These are phyloP conservation scores for Antechinus stuartii DNA, from an alignment of 2,113 vertebrate genomes.

Conservation along the genomic window DNA sequence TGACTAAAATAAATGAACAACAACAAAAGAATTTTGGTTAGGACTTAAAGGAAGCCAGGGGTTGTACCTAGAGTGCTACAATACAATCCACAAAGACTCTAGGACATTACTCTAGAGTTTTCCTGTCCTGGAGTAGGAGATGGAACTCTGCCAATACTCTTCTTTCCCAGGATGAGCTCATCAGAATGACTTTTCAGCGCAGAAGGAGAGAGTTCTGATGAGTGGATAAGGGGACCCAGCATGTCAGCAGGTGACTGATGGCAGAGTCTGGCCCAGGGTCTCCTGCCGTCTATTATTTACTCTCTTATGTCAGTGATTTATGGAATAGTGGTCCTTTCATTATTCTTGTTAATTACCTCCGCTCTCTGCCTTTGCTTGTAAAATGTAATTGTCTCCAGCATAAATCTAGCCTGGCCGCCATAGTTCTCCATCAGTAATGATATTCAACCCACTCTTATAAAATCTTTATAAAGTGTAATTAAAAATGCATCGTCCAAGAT, in stretches of 20 bases:
- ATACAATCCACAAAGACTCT: background rate
- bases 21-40: background rate
- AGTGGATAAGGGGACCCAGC: background rate
- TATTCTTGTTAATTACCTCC: conserved; percentile 81
- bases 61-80: background rate
- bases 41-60: background rate
- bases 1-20: background rate
- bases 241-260: conserved; percentile 69
- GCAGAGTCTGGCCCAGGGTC: conserved; percentile 72
- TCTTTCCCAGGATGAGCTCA: background rate
- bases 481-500: conserved; percentile 19
- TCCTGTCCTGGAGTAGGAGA: background rate
- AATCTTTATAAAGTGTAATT: conserved; percentile 76
- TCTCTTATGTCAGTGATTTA: conserved; percentile 80
- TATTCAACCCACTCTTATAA: conserved; percentile 67
- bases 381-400: conserved; percentile 78
- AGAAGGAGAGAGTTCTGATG: background rate
- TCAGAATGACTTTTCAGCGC: background rate
- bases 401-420: conserved; percentile 76
- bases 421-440: conserved; percentile 71
- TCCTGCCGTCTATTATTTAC: conserved; percentile 81
- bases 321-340: conserved; percentile 72
- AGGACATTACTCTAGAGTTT: background rate
- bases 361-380: conserved; percentile 71
- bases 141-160: background rate